Conservation (phyloP, 2,797 vertebrate genomes). For the Dromococcyx pavoninus region DNA sequence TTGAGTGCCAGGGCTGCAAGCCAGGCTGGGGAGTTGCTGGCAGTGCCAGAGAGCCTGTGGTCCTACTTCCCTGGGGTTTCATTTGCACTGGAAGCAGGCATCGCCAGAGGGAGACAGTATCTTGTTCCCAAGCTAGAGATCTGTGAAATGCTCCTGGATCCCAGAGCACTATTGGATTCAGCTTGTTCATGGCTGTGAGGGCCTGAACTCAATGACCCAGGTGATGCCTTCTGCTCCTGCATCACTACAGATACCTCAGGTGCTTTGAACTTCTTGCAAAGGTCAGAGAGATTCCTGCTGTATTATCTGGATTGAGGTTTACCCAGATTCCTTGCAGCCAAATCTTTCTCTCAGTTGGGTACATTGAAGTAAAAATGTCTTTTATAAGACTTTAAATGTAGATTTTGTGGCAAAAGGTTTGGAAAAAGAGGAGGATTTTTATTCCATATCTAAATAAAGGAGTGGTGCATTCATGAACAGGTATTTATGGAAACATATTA, state of each 20-base stretch:
- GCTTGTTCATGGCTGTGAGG: background rate
- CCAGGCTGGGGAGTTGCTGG: background rate
- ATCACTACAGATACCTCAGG: background rate
- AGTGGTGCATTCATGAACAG: background rate
- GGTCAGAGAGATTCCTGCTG: background rate
- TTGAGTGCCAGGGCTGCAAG: background rate
- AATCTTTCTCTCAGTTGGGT: background rate
- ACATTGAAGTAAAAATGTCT: background rate
- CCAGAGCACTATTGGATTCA: background rate
- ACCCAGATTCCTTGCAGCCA: background rate
- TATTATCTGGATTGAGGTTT: background rate
- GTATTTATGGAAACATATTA: background rate
- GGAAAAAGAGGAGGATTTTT: background rate
- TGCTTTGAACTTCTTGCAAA: background rate
- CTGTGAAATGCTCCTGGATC: background rate
- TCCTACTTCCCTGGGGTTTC: background rate
- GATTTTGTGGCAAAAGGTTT: background rate
- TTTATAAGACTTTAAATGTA: background rate
- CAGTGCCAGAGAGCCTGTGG: background rate
- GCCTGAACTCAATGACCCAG: background rate
- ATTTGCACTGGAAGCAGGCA: background rate
- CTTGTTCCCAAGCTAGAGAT: background rate
- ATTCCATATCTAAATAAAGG: background rate
- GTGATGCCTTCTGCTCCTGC: background rate
- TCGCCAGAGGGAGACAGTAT: background rate